Base-by-base conservation (phyloP, 2,888 invertebrate species). In the Agrochola macilenta region DNA sequence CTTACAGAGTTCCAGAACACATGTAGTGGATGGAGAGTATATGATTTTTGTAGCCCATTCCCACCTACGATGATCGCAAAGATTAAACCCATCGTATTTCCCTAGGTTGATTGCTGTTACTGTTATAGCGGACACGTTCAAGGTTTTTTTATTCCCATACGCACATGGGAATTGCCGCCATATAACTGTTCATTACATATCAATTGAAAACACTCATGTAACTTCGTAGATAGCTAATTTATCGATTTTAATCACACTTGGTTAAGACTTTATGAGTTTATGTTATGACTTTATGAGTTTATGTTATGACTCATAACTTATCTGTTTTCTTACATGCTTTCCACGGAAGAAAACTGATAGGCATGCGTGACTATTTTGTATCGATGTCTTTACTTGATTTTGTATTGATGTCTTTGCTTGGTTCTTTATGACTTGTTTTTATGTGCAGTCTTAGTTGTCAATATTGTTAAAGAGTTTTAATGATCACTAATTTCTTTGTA, bases 111-210 rank as follows among this genome's bases (percentile, higher is more conserved):
- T 69, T 54, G 14, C 74, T 26, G 14, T 60, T 66, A 52, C 74
- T 26, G 14, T 60, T 66, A 52, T 43, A 64, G 23, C 63, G 52
- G 46, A 69, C 17, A 54, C n/a, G n/a, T 69, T 74, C 26, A 58
- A 64, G 46, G 58, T 65, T 79, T 79, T 79, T 69, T 60, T 23
- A 69, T 68, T 61, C 52, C 20, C 35, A 73, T 64, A 52, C n/a
- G 54, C 17, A 52, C 43, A 49, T 54, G 69, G 35, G 43, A 64
- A 65, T 65, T 54, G 46, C 17, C 4, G 58, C 12, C 26, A n/a
- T 69, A 57, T 65, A 39, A 30, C 49, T 30, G 26, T 43, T 66
- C 43, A 66, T 60, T 64, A 78, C 43, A 64, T 43, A 46, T 58
- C 58, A 46, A 63, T 68, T 77, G 68, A 69, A 54, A 60, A 35